Evolutionary conservation across 2,797 vertebrate species (phyloP).

Genomic region (Remorina albescens): DNA sequence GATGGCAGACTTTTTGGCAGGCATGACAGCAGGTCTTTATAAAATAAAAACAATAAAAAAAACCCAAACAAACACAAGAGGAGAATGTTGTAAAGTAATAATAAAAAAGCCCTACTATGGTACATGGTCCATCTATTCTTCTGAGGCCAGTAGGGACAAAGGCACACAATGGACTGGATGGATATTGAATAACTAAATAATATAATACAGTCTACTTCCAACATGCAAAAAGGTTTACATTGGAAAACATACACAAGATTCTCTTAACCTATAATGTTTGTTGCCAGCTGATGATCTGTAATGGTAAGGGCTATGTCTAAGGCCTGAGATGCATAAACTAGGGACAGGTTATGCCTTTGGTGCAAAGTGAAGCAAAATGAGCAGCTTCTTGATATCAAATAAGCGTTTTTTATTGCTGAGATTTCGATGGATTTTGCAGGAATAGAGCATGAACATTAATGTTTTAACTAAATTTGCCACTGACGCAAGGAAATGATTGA

Average conservation of each 20-base stretch:
- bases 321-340: too few species aligned
- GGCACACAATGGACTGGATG: background rate
- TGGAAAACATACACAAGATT: background rate
- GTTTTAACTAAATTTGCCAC: background rate
- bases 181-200: background rate
- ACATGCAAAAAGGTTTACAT: background rate
- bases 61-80: too few species aligned
- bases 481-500: too few species aligned
- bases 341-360: background rate
- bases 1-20: slow-evolving; percentile 83
- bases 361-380: background rate
- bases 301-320: too few species aligned
- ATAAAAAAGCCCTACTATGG: too few species aligned
- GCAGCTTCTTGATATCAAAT: too few species aligned
- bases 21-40: slow-evolving; percentile 79
- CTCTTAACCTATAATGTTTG: too few species aligned
- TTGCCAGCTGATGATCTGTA: too few species aligned
- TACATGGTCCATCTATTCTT: background rate
- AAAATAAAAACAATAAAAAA: too few species aligned
- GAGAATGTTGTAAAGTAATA: too few species aligned
- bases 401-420: background rate
- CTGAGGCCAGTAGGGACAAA: background rate
- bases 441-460: background rate
- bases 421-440: background rate
- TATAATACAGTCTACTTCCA: background rate